A percentile compares a stretch with the other conserved stretches of the same genome.
These are phyloP conservation scores for Polymixis flavicincta DNA, from an alignment of 2,888 invertebrate species.

Conservation along the genomic window DNA sequence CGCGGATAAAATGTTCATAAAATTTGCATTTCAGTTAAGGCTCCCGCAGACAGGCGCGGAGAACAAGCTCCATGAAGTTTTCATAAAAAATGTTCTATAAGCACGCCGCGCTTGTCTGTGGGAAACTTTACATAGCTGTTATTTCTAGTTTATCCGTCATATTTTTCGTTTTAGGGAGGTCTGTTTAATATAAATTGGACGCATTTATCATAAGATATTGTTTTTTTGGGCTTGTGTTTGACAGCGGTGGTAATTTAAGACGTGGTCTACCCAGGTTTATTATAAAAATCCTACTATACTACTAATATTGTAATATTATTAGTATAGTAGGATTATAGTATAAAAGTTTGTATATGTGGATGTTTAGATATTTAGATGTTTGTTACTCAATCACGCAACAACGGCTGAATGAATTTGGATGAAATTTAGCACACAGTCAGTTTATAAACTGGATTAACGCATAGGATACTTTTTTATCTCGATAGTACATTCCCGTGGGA, in stretches of 20 bases:
- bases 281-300: not conserved
- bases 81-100: not conserved
- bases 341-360: too few relatives aligned
- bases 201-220: constrained; percentile 39
- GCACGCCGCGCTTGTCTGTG: too few relatives aligned
- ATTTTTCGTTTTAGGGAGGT: constrained; percentile 40
- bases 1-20: constrained; percentile 65
- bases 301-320: too few relatives aligned
- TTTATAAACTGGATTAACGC: too few relatives aligned
- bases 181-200: constrained; percentile 35
- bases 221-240: constrained; percentile 29
- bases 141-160: constrained; percentile 45
- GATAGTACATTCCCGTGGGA: too few relatives aligned
- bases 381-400: too few relatives aligned
- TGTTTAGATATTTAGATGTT: too few relatives aligned
- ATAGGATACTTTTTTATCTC: too few relatives aligned
- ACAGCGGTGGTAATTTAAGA: constrained; percentile 20
- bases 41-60: not conserved
- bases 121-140: constrained; percentile 11
- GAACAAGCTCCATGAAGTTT: not conserved
- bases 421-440: too few relatives aligned
- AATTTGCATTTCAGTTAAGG: constrained; percentile 67
- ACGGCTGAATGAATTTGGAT: too few relatives aligned
- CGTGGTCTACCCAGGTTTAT: not conserved
- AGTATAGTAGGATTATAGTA: too few relatives aligned